Conservation (phyloP, 2,888 invertebrate species). For the Pterobdella sp. region DNA sequence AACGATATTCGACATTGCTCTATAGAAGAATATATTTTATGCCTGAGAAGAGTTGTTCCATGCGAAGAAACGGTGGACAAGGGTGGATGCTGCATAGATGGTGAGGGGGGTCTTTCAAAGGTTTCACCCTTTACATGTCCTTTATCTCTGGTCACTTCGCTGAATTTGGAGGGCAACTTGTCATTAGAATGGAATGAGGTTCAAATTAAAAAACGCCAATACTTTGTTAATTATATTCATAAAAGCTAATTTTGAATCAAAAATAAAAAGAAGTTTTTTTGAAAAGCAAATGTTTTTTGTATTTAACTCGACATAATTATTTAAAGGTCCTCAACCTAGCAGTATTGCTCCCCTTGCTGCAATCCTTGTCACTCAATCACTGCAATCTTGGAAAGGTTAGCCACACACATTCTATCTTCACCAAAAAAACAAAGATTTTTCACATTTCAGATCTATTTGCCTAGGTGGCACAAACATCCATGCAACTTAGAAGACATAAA, state of each 20-base stretch:
- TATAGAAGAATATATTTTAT: background rate
- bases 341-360: background rate
- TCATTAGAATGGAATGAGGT: background rate
- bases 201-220: background rate
- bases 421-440: background rate
- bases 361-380: background rate
- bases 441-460: background rate
- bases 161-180: background rate
- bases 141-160: background rate
- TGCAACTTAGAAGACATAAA: background rate
- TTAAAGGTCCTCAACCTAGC: background rate
- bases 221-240: background rate
- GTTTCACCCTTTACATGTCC: background rate
- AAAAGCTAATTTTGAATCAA: background rate
- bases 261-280: background rate
- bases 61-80: background rate
- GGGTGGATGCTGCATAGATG: background rate
- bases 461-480: background rate
- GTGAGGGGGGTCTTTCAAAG: background rate
- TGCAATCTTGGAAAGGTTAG: background rate
- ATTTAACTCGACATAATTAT: background rate
- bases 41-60: background rate
- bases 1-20: background rate
- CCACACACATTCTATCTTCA: background rate
- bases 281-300: background rate